Percentiles rank a stretch among this genome's conserved stretches.
Evolutionary conservation across 2,888 invertebrate genomes (phyloP).

Genomic region (Minunthozetes semirufus): DNA sequence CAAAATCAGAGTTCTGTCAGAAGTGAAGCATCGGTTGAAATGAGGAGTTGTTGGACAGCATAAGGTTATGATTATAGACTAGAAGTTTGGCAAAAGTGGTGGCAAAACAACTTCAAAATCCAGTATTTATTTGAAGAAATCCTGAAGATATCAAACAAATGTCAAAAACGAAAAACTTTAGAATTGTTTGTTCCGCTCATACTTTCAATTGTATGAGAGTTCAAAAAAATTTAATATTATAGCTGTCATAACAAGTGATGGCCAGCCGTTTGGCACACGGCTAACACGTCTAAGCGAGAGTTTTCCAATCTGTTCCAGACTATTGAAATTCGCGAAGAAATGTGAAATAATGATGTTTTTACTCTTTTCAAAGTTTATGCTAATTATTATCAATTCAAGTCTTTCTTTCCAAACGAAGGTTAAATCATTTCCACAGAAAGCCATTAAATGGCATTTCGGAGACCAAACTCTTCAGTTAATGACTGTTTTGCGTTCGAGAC

Average conservation of each 20-base stretch:
- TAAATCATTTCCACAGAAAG: no score
- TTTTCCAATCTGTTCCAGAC: not conserved
- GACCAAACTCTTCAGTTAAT: no score
- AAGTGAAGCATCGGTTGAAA: no score
- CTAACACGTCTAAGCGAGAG: not conserved
- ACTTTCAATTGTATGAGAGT: not conserved
- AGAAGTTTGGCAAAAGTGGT: not conserved
- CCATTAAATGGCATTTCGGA: no score
- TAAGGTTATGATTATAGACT: not conserved
- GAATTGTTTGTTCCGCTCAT: conserved; percentile 2
- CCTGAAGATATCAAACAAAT: conserved; percentile 8
- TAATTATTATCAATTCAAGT: no score
- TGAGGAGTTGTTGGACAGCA: no score
- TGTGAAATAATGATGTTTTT: no score
- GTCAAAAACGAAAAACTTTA: not conserved
- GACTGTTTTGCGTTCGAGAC: no score
- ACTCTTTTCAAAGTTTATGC: no score
- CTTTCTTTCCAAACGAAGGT: no score
- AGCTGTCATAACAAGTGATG: conserved; percentile 12
- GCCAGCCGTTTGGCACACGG: conserved; percentile 20
- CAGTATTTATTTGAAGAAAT: not conserved
- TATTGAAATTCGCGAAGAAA: not conserved
- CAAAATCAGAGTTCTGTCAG: no score
- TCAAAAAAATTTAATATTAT: not conserved
- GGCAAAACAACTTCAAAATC: conserved; percentile 14